Base-by-base conservation (phyloP, 2,888 invertebrate genomes). In the Autographa gamma region DNA sequence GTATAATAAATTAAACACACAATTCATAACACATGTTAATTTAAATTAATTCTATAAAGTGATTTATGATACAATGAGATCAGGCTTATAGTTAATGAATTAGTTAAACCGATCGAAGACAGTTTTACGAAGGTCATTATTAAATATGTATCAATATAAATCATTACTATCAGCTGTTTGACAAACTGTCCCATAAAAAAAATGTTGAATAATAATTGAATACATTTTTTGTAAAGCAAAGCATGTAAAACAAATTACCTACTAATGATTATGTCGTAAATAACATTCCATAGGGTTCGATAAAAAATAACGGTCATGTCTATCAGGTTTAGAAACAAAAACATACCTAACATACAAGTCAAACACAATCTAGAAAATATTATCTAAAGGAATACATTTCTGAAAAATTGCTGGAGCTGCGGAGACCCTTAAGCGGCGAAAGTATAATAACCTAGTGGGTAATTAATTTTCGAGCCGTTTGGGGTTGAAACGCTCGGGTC, bases 151-250 rank as follows among this genome's bases (percentile, higher is more conserved):
- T 25, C 13, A 5, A 38, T 32, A 43, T 18, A 19, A 66, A 73
- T 73, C 63, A 69, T 5, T 63, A 67, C 9, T 62, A 74, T 60
- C 65, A 79, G 63, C 61, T 60, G 41, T 63, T 70, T 70, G 60
- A 75, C 58, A 70, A 67, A 75, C 54, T 25, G 58, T 13, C 48
- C n/a, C 0, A 9, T 3, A 6, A 60, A 77, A 69, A 63, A 69
- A 60, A 38, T 19, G 9, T 52, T 0, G 34, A 48, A 78, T 69
- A 65, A 0, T 56, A 66, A 69, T 66, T 43, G 31, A 63, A 60
- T 18, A 19, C 1, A 1, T 48, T 63, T 71, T 70, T 74, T 70
- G n/a, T n/a, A 2, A 60, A 41, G 52, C 62, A 54, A 2, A 31
- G 6, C 19, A 71, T 56, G 18, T 71, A 58, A 59, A 56, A 31